phyloP scores from a whole-genome alignment of 2,888 invertebrate genomes.

The Glaucopsyche alexis region DNA sequence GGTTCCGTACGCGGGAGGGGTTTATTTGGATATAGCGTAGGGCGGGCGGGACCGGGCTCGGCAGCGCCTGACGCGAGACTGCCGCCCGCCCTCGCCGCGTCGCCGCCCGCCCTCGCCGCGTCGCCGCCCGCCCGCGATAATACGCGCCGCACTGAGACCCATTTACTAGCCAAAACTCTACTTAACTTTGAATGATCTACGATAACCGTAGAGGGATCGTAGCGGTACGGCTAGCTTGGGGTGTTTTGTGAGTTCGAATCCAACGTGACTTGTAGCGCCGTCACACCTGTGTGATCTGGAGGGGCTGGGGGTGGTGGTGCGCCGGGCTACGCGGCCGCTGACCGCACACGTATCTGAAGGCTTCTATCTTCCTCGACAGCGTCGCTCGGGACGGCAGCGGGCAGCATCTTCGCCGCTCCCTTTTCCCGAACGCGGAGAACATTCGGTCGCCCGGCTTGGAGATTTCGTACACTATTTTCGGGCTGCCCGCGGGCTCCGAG shows the following conservation, averaged over 20 bases:
- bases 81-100: constrained; percentile 55
- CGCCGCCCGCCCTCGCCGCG: constrained; percentile 56
- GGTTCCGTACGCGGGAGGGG: constrained; percentile 49
- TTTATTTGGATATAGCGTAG: constrained; percentile 39
- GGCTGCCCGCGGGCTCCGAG: constrained; percentile 61
- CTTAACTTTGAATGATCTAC: constrained; percentile 64
- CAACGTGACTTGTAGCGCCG: neutral
- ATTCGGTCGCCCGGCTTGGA: constrained; percentile 71
- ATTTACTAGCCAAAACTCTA: constrained; percentile 75
- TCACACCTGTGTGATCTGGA: constrained; percentile 77
- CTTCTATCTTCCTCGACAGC: constrained; percentile 55
- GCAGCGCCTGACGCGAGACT: constrained; percentile 76
- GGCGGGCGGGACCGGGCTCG: constrained; percentile 60
- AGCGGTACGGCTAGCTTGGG: constrained; percentile 30
- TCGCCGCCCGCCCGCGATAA: constrained; percentile 61
- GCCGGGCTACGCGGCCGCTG: constrained; percentile 45
- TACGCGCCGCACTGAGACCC: constrained; percentile 72
- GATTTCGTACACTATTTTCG: constrained; percentile 69
- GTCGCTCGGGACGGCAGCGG: constrained; percentile 57
- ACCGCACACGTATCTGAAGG: constrained; percentile 51
- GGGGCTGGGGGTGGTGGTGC: constrained; percentile 55
- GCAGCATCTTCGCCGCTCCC: constrained; percentile 57
- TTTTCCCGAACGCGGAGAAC: constrained; percentile 67
- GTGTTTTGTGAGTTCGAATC: neutral
- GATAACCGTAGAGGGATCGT: constrained; percentile 43